These are phyloP conservation scores for Pangasius djambal DNA, from an alignment of 2,797 vertebrate species.

Conservation along the genomic window DNA sequence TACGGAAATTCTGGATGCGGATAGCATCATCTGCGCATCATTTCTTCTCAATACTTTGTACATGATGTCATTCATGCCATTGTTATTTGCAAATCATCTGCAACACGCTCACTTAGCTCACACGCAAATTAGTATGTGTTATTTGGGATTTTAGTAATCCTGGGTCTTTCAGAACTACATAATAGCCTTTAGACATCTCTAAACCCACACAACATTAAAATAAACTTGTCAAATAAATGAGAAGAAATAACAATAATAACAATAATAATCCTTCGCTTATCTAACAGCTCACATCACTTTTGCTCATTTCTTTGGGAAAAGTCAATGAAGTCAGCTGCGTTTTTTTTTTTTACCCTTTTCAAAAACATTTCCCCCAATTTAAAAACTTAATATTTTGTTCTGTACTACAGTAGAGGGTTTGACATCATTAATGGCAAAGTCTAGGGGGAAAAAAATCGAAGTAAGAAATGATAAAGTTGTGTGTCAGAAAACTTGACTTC, in stretches of 20 bases:
- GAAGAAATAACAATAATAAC: neutral
- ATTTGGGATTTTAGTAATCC: neutral
- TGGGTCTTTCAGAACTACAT: neutral
- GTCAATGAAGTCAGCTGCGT: neutral
- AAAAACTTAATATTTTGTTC: neutral
- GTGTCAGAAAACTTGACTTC: neutral
- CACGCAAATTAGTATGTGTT: neutral
- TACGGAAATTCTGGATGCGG: neutral
- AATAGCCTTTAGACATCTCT: neutral
- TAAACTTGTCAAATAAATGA: neutral
- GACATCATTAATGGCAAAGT: neutral
- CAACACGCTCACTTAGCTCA: neutral
- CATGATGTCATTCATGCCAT: neutral
- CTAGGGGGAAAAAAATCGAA: neutral
- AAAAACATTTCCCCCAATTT: neutral
- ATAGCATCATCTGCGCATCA: neutral
- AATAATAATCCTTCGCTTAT: neutral
- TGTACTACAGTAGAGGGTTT: neutral
- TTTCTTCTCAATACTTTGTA: neutral
- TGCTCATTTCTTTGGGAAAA: neutral
- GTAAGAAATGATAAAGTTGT: neutral
- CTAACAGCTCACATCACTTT: neutral
- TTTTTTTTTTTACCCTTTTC: neutral
- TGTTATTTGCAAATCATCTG: neutral
- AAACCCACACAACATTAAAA: neutral